Base-by-base conservation (phyloP, 2,797 vertebrate species). In the Helostoma temminkii region DNA sequence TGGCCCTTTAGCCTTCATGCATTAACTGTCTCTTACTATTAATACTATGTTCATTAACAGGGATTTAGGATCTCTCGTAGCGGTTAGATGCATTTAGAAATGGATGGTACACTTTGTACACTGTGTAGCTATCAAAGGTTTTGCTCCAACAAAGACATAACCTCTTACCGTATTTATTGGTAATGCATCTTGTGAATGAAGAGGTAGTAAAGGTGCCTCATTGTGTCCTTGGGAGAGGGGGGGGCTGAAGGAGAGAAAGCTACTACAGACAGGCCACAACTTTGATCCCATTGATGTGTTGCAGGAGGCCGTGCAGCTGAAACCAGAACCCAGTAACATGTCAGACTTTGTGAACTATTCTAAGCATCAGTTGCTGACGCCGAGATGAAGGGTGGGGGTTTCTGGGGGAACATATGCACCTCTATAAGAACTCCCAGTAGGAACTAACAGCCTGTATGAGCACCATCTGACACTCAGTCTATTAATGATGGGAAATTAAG, bases 331-430 rank as follows among this genome's bases (percentile, higher is more conserved):
- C 87, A 82, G 92, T 93, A 92, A 91, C 93, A 93, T 92, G 92
- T 93, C 88, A 76, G 92, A 94, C 94, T 94, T 93, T 92, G 90
- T 89, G 90, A 93, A 95, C 94, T 95, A 95, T 95, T 95, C 93
- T 95, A 91, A 93, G 94, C 92, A 92, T 92, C 89, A 89, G 90
- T 93, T 94, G 93, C 93, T 94, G 94, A 94, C 91, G 91, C 90
- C 81, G 88, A 90, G 86, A 88, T 80, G 76, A 87, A 84, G 76
- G 76, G 88, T 70, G 81, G 81, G 82, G 88, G 82, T 64, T 53
- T 75, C 73, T 76, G 69, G 77, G 76, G 81, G 60, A 48, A 69
- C 80, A 87, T 86, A 80, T 84, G 87, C 36, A 21, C 71, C 80
- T 87, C 86, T 78, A 88, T 89, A 92, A 92, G 90, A 82, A 87